A percentile compares a stretch with the other conserved stretches of the same genome.
Conservation (phyloP, 1,140 invertebrate genomes). For the Samia ricini region DNA sequence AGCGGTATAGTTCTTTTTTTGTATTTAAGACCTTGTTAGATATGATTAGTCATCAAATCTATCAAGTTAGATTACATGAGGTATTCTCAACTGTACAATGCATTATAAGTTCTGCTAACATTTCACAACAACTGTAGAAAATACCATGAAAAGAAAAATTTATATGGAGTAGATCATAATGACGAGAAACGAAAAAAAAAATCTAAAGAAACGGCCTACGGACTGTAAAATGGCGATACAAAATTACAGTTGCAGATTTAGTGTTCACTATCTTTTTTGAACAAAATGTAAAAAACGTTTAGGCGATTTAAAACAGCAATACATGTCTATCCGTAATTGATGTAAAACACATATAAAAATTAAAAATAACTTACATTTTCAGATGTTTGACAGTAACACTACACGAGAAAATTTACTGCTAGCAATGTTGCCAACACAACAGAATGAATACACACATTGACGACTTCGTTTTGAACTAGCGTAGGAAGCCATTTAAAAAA, state of each 20-base stretch:
- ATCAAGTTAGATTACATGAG: slow-evolving; percentile 9
- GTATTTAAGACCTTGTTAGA: slow-evolving; percentile 60
- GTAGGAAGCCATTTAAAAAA: too few species aligned
- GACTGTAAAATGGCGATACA: slow-evolving; percentile 69
- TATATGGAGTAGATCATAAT: neutral
- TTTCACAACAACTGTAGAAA: neutral
- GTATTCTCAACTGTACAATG: neutral
- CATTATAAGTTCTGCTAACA: neutral
- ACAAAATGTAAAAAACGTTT: neutral
- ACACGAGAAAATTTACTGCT: slow-evolving; percentile 67
- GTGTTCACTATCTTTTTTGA: slow-evolving; percentile 7
- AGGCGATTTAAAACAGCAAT: neutral
- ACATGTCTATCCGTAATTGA: neutral
- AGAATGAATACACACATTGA: slow-evolving; percentile 12
- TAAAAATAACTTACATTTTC: slow-evolving; percentile 65
- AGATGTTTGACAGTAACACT: slow-evolving; percentile 66
- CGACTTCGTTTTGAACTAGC: neutral
- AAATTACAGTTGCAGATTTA: slow-evolving; percentile 39
- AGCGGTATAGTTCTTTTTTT: slow-evolving; percentile 29
- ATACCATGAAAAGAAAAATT: neutral
- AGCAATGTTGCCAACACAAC: slow-evolving; percentile 43
- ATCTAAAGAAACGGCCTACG: slow-evolving; percentile 12
- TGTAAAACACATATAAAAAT: slow-evolving; percentile 20
- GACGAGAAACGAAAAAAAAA: slow-evolving; percentile 6
- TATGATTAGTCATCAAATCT: slow-evolving; percentile 66